Percentiles rank a stretch among this genome's conserved stretches.
Evolutionary conservation across 2,797 vertebrate species (phyloP).

Genomic region (Calcarius lapponicus): DNA sequence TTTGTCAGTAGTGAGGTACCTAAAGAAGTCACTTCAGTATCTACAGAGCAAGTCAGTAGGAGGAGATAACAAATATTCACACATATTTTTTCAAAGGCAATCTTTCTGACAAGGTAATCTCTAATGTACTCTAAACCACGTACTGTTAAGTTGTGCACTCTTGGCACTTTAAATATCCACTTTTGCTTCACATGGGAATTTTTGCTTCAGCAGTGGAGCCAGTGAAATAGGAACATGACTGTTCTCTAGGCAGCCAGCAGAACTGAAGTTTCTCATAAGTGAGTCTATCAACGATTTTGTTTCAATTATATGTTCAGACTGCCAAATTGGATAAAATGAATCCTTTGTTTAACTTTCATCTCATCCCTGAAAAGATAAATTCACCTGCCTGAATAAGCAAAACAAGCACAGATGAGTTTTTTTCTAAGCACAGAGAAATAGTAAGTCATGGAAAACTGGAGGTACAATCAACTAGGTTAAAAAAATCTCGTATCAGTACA

Average conservation of each 20-base stretch:
- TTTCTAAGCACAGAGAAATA: background rate
- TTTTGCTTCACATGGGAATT: conserved; percentile 31
- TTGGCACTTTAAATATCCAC: conserved; percentile 46
- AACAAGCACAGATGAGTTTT: background rate
- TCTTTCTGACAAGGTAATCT: conserved; percentile 46
- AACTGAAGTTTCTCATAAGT: background rate
- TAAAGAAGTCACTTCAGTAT: background rate
- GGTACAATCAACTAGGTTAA: background rate
- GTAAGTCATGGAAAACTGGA: background rate
- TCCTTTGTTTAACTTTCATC: conserved; percentile 1
- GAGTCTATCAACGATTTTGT: conserved; percentile 14
- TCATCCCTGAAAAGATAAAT: conserved; percentile 37
- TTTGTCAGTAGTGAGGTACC: background rate
- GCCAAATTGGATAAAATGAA: conserved; percentile 8
- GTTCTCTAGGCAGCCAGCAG: background rate
- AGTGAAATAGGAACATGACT: background rate
- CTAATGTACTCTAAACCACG: background rate
- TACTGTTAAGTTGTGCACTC: background rate
- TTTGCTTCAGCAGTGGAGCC: background rate
- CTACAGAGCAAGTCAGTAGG: background rate
- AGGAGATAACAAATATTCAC: background rate
- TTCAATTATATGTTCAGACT: conserved; percentile 55
- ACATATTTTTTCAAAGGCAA: background rate
- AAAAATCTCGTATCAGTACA: background rate
- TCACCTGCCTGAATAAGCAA: background rate